phyloP scores from a whole-genome alignment of 2,797 vertebrate species.

The Aeoliscus strigatus region DNA sequence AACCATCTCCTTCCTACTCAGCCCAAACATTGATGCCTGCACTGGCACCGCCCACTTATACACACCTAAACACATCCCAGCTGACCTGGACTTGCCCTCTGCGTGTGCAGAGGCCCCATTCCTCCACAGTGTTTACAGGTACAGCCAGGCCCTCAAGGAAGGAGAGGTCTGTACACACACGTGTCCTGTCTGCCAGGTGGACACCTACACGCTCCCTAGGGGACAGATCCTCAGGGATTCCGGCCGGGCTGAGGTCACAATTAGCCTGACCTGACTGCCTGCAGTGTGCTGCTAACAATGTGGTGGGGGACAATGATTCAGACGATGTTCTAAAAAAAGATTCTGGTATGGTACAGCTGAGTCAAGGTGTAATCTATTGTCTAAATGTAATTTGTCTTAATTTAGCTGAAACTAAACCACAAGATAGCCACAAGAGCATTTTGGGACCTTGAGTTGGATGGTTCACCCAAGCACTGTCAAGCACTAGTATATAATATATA shows the following conservation, averaged over 20 bases:
- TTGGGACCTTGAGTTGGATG: no score
- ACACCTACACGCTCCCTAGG: slow-evolving; percentile 38
- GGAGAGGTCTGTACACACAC: slow-evolving; percentile 47
- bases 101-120: slow-evolving; percentile 50
- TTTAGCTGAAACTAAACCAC: no score
- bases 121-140: slow-evolving; percentile 60
- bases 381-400: no score
- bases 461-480: no score
- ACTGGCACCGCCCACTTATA: slow-evolving; percentile 6
- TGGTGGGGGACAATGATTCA: slow-evolving; percentile 17
- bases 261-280: slow-evolving; percentile 28
- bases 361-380: no score
- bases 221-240: slow-evolving; percentile 30
- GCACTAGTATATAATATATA: no score
- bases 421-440: no score
- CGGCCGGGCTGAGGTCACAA: slow-evolving; percentile 20
- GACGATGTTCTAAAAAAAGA: slow-evolving; percentile 25
- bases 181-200: slow-evolving; percentile 52
- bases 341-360: no score
- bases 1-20: slow-evolving; percentile 29
- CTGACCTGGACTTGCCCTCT: slow-evolving; percentile 55
- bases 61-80: slow-evolving; percentile 40
- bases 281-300: slow-evolving; percentile 20
- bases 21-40: no score
- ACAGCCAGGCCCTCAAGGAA: slow-evolving; percentile 44